Base-by-base conservation (phyloP, 2,797 vertebrate species). In the Anisognathus igniventris region DNA sequence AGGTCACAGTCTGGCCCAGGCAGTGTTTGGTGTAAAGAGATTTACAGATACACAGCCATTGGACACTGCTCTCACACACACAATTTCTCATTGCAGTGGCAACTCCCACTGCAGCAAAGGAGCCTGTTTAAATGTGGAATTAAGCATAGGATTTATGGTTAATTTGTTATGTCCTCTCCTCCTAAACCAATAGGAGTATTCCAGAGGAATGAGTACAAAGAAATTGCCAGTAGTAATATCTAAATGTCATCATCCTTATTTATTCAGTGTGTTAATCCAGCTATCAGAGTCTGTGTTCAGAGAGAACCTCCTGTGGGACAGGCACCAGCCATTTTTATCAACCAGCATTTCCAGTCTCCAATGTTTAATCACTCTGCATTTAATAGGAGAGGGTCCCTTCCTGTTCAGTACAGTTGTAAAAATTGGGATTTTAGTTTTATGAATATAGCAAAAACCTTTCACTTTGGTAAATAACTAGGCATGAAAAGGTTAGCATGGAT, bases 161-260 rank as follows among this genome's bases (percentile, higher is more conserved):
- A 50, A 80, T 86, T 86, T 80, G 42, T 88, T 64, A 42, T 57
- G 18, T 56, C 22, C 47, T 90, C 61, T 90, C 22, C 58, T 67
- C 47, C 48, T 47, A 83, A 90, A 77, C 47, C 57, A 92, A 56
- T 6, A 78, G 56, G 74, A 75, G 35, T 57, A 71, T 83, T 93
- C 70, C 62, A 76, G 66, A 85, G 58, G 66, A 75, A 84, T 28
- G 35, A 72, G 25, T 58, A 91, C 28, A 71, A 74, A 94, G 64
- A 51, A 87, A 51, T 53, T 71, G 65, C 39, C 57, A 73, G 35
- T 48, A 72, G 67, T 80, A 85, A 61, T 83, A 93, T 67, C 71
- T 93, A 57, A 90, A 85, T 58, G 82, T 94, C 71, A 90, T 76
- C 66, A 33, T 76, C 62, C 75, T 81, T 76, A 66, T 96, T 96